Evolutionary conservation across 1,140 invertebrate genomes (phyloP).

Genomic region (Hestina assimilis): DNA sequence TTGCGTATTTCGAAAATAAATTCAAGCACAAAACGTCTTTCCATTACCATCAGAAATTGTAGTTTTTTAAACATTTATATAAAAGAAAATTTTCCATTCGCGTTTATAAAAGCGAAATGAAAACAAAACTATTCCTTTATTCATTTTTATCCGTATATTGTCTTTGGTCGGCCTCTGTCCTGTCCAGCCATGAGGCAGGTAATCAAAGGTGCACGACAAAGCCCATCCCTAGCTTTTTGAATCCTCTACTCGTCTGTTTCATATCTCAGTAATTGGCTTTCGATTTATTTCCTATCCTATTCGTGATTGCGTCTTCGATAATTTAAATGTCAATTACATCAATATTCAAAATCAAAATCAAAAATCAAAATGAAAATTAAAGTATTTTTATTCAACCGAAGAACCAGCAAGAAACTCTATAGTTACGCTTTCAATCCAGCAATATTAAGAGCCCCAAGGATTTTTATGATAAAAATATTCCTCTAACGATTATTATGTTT

Average conservation of each 20-base stretch:
- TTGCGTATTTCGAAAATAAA: slow-evolving; percentile 8
- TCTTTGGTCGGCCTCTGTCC: slow-evolving; percentile 41
- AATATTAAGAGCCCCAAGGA: no score
- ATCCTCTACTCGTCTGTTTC: slow-evolving; percentile 51
- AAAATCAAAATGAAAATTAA: no score
- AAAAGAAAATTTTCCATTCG: slow-evolving; percentile 31
- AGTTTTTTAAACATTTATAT: slow-evolving; percentile 28
- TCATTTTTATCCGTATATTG: slow-evolving; percentile 54
- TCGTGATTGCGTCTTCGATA: slow-evolving; percentile 22
- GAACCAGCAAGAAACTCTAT: no score
- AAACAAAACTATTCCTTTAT: slow-evolving; percentile 51
- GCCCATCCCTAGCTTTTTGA: slow-evolving; percentile 56
- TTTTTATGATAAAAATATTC: no score
- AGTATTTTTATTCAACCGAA: no score
- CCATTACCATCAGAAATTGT: slow-evolving; percentile 14
- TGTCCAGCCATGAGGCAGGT: slow-evolving; percentile 37
- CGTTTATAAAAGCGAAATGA: slow-evolving; percentile 40
- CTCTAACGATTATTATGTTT: no score
- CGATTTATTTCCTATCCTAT: slow-evolving; percentile 48
- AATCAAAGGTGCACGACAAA: slow-evolving; percentile 67
- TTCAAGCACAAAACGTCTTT: slow-evolving; percentile 29
- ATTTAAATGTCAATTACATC: background rate
- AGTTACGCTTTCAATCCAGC: no score
- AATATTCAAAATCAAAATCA: no score
- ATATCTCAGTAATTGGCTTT: slow-evolving; percentile 67